phyloP scores from a whole-genome alignment of 2,797 vertebrate genomes.

The Lepidocolaptes lacrymiger region DNA sequence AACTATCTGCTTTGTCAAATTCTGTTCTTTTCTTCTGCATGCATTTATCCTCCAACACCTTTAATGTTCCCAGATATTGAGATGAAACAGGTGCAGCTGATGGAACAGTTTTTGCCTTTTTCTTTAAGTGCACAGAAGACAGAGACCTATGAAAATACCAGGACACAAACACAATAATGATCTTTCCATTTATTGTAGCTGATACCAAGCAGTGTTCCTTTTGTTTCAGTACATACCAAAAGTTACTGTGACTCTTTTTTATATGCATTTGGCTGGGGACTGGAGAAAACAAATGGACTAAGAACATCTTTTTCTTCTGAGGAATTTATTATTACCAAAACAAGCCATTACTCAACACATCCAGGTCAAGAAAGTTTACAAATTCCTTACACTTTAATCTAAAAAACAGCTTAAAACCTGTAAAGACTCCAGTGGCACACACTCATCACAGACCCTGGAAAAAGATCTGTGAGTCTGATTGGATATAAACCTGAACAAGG shows the following conservation, averaged over 20 bases:
- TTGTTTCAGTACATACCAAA: neutral
- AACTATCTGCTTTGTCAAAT: constrained; percentile 78
- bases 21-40: constrained; percentile 71
- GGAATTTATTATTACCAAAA: neutral
- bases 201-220: neutral
- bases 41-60: constrained; percentile 83
- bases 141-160: constrained; percentile 73
- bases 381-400: neutral
- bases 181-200: neutral
- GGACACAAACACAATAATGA: neutral
- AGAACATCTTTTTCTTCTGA: neutral
- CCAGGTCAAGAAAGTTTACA: neutral
- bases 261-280: neutral
- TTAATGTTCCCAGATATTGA: constrained; percentile 87
- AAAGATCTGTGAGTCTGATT: neutral
- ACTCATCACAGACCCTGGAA: neutral
- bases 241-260: neutral
- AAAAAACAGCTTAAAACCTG: neutral
- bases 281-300: neutral
- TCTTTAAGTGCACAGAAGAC: constrained; percentile 71
- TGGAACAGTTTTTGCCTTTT: constrained; percentile 55
- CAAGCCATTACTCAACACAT: neutral
- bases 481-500: neutral
- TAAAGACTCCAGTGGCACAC: neutral
- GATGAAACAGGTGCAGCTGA: constrained; percentile 72